These are phyloP conservation scores for Phaonia tiefii DNA, from an alignment of 2,888 invertebrate species.

Conservation along the genomic window DNA sequence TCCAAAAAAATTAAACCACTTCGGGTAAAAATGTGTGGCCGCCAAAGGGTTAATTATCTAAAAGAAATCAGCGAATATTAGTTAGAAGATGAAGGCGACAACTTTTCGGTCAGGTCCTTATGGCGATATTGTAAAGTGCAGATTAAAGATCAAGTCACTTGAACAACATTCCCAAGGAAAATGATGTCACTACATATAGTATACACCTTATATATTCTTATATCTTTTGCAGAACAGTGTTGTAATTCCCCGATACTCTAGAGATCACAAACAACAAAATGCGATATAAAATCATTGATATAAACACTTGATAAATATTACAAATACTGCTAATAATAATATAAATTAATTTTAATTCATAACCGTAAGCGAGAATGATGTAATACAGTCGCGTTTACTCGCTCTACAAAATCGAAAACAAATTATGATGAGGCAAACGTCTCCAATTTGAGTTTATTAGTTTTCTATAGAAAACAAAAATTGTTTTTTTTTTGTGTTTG, in stretches of 20 bases:
- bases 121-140: neutral
- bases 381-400: neutral
- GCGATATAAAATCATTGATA: neutral
- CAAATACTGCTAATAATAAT: neutral
- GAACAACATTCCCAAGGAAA: too few relatives aligned
- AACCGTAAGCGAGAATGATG: conserved; percentile 15
- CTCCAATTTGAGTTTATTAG: conserved; percentile 55
- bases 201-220: too few relatives aligned
- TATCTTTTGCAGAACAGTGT: too few relatives aligned
- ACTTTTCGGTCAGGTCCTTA: too few relatives aligned
- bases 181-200: too few relatives aligned
- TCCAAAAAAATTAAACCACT: too few relatives aligned
- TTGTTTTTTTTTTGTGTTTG: conserved; percentile 30
- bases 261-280: neutral
- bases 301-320: neutral
- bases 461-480: conserved; percentile 58
- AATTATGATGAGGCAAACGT: conserved; percentile 4
- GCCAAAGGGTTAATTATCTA: too few relatives aligned
- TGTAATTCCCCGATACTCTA: too few relatives aligned
- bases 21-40: too few relatives aligned
- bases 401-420: neutral
- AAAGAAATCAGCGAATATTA: too few relatives aligned
- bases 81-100: neutral
- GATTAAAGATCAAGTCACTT: neutral
- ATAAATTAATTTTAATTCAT: conserved; percentile 22